Percentiles rank a stretch among this genome's conserved stretches.
These are phyloP conservation scores for Drosophila tripunctata DNA, from an alignment of 2,888 invertebrate species.

Conservation along the genomic window DNA sequence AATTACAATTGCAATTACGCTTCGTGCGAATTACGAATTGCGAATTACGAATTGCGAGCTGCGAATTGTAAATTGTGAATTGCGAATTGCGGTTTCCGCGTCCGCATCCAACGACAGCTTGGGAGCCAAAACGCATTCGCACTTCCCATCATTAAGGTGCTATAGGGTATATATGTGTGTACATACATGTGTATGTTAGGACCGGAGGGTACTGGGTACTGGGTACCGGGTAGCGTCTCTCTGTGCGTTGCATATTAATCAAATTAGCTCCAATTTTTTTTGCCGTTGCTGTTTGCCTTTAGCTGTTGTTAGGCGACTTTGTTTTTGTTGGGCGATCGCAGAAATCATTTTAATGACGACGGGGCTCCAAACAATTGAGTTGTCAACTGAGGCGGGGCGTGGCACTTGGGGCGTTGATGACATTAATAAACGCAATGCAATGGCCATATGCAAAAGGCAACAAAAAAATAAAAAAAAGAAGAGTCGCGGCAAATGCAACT, in stretches of 20 bases:
- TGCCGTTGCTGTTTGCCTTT: slow-evolving; percentile 38
- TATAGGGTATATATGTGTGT: neutral
- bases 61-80: too few relatives aligned
- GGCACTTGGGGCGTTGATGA: slow-evolving; percentile 66
- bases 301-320: slow-evolving; percentile 58
- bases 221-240: neutral
- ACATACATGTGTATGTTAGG: neutral
- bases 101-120: slow-evolving; percentile 43
- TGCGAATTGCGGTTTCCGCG: slow-evolving; percentile 16
- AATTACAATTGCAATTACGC: slow-evolving; percentile 75
- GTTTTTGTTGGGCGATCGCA: slow-evolving; percentile 41
- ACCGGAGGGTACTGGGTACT: neutral
- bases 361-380: slow-evolving; percentile 66
- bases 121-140: slow-evolving; percentile 69
- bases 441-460: slow-evolving; percentile 57
- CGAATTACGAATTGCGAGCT: slow-evolving; percentile 11
- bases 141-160: slow-evolving; percentile 81
- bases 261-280: slow-evolving; percentile 76
- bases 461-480: neutral
- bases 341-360: slow-evolving; percentile 69
- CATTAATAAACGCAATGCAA: slow-evolving; percentile 66
- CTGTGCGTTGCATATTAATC: slow-evolving; percentile 76
- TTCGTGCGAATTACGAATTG: slow-evolving; percentile 54
- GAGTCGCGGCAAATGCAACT: slow-evolving; percentile 30
- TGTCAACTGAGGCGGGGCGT: slow-evolving; percentile 59